Conservation (phyloP, 2,113 vertebrate genomes). For the Elaphurus davidianus region DNA sequence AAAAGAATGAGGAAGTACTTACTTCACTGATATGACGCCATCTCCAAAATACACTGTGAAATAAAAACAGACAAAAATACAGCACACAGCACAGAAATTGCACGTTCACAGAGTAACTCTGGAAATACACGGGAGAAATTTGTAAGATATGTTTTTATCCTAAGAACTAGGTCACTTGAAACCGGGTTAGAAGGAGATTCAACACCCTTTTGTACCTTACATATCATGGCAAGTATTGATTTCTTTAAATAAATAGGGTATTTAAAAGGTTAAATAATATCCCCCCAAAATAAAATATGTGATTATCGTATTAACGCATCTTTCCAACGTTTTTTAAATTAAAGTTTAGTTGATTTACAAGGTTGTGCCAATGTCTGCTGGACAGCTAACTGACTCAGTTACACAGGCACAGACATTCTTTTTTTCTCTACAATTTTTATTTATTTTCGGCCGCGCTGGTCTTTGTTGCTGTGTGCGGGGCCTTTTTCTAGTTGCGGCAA, state of each 20-base stretch:
- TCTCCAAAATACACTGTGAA: background rate
- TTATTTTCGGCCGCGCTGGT: background rate
- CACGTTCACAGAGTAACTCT: background rate
- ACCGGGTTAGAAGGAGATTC: background rate
- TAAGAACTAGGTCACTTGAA: background rate
- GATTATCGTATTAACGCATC: background rate
- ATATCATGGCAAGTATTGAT: background rate
- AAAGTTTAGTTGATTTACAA: background rate
- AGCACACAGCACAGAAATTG: accelerated
- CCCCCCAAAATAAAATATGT: background rate
- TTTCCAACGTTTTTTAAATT: background rate
- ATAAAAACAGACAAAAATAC: background rate
- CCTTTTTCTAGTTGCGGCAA: background rate
- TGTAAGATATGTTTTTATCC: background rate
- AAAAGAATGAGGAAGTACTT: background rate
- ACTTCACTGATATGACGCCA: background rate
- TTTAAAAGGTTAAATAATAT: background rate
- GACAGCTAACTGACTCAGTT: background rate
- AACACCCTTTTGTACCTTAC: background rate
- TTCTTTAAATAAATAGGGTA: background rate
- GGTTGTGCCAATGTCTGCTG: background rate
- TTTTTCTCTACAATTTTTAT: background rate
- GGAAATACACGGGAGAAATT: background rate
- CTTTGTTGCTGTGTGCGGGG: background rate
- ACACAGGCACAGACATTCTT: no score